Evolutionary conservation across 2,113 vertebrate species (phyloP), one percentile per base, ranked within the genome.

Genomic region (Vidua macroura): DNA sequence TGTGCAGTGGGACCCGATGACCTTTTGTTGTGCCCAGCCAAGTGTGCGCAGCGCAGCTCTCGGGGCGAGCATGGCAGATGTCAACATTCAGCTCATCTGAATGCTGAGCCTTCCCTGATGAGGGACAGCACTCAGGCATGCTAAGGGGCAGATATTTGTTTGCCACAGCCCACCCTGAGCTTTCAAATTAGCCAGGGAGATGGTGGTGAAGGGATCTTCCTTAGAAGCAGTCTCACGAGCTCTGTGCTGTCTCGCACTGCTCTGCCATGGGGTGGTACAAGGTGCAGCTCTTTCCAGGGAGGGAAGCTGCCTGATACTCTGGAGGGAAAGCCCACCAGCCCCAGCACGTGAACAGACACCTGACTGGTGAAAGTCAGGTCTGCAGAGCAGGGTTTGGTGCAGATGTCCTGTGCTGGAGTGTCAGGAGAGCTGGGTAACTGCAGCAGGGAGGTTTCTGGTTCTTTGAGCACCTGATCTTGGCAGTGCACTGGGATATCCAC

Each of bases 21-120:
- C 91, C 94, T 96, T 93, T 89, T 0, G 1, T 39, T 15, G 33
- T 78, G 24, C n/a, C 67, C 81, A 64, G 60, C 66, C 86, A 15
- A 76, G 80, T 9, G 69, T 53, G 80, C 7, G 60, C 73, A 49
- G 80, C 1, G n/a, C 52, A 52, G 91, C 56, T 68, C 77, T 52
- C 0, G 1, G 68, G 78, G 80, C 64, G 15, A 73, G 73, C 3
- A 18, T 1, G 6, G 62, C 91, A 63, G 60, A 77, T 92, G 94
- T 91, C 96, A 96, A 86, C 56, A 95, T 0, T 1, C 64, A 68
- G 91, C 91, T 93, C 83, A 84, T 95, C 87, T 84, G 77, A 59
- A 92, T 79, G 88, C 83, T 19, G 81, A 81, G 77, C 69, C 66
- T 56, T 64, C 66, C 77, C 9, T 44, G 49, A n/a, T 3, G 77